Evolutionary conservation across 1,140 invertebrate genomes (phyloP).

Genomic region (roundworm (Caenorhabditis elegans)): DNA sequence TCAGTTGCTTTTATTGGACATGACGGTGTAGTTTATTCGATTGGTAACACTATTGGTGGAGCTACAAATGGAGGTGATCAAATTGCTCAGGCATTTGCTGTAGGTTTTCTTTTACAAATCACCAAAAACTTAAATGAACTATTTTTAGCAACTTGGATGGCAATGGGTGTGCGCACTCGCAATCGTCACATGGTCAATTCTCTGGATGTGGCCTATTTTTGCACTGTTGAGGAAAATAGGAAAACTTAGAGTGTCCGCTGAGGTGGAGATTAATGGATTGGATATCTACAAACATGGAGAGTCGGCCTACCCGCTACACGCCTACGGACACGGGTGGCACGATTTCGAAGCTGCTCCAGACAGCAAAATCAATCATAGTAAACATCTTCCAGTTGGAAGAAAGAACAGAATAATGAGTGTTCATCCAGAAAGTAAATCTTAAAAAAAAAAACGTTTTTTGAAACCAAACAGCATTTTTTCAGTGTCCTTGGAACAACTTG

Average conservation of each 20-base stretch:
- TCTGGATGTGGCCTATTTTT: conserved; percentile 68
- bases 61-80: conserved; percentile 26
- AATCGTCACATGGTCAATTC: conserved; percentile 69
- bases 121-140: background rate
- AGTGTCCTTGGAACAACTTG: conserved; percentile 48
- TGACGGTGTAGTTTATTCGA: conserved; percentile 39
- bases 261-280: conserved; percentile 44
- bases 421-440: background rate
- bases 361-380: background rate
- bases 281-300: conserved; percentile 49
- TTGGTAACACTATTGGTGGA: conserved; percentile 26
- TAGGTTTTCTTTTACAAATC: background rate
- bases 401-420: background rate
- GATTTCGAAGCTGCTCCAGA: background rate
- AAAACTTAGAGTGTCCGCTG: conserved; percentile 38
- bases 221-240: conserved; percentile 65
- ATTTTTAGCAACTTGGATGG: conserved; percentile 68
- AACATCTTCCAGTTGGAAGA: background rate
- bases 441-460: background rate
- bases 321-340: conserved; percentile 48
- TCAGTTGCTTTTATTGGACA: conserved; percentile 41
- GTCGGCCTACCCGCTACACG: conserved; percentile 42
- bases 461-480: background rate
- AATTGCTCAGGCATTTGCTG: conserved; percentile 45
- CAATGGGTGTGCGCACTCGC: conserved; percentile 69